These are phyloP conservation scores for Chanos chanos DNA, from an alignment of 2,797 vertebrate genomes.

Conservation along the genomic window DNA sequence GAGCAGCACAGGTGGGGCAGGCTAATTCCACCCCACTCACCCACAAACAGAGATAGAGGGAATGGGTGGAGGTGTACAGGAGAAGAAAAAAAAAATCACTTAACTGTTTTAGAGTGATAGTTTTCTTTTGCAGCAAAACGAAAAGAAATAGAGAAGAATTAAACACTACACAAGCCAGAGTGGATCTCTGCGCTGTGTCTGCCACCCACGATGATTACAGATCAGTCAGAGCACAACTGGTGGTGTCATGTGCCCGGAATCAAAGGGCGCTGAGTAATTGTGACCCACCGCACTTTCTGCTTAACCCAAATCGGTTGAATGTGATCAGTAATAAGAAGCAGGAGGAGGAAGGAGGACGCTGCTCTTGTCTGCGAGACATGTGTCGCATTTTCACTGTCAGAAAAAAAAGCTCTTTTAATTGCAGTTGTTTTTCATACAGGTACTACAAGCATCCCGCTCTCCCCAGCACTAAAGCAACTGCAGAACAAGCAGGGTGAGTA, in stretches of 20 bases:
- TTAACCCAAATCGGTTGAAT: not conserved
- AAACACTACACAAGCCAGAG: not conserved
- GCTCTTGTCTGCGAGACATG: slow-evolving; percentile 65
- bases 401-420: slow-evolving; percentile 72
- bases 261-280: slow-evolving; percentile 13
- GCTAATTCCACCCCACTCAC: slow-evolving; percentile 37
- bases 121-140: not conserved
- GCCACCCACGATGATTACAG: slow-evolving; percentile 15
- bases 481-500: slow-evolving; percentile 84
- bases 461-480: slow-evolving; percentile 80
- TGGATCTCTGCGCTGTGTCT: not conserved
- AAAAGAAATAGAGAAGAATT: not conserved
- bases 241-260: slow-evolving; percentile 5
- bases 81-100: not conserved
- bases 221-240: slow-evolving; percentile 7
- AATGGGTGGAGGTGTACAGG: no score
- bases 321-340: not conserved
- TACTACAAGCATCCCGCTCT: slow-evolving; percentile 78
- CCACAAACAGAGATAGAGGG: slow-evolving; percentile 7
- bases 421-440: slow-evolving; percentile 81
- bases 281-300: not conserved
- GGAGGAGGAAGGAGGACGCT: slow-evolving; percentile 30
- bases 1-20: slow-evolving; percentile 41
- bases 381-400: slow-evolving; percentile 74
- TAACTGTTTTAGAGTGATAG: not conserved